Evolutionary conservation across 2,113 vertebrate genomes (phyloP).

Genomic region (Chloroceryle aenea): DNA sequence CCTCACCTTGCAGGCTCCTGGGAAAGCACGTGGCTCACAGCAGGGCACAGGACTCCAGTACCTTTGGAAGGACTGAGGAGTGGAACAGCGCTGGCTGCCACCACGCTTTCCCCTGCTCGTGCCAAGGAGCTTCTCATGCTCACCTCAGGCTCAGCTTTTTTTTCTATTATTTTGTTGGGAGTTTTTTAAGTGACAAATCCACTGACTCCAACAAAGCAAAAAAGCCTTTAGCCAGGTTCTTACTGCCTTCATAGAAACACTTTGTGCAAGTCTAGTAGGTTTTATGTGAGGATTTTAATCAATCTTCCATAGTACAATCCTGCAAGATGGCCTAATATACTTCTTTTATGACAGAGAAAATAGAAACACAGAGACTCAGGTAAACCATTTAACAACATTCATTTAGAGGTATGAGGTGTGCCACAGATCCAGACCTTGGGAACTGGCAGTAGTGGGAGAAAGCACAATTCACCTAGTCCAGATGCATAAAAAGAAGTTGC

Average conservation of each 20-base stretch:
- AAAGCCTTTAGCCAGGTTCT: neutral
- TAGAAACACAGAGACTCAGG: neutral
- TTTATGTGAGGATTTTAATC: neutral
- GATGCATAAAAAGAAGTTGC: neutral
- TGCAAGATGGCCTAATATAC: neutral
- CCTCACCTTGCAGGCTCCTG: neutral
- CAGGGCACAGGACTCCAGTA: accelerated
- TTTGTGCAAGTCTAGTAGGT: neutral
- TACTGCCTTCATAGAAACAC: neutral
- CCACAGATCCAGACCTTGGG: neutral
- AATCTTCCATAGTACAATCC: neutral
- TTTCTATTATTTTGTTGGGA: neutral
- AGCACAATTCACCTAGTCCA: neutral
- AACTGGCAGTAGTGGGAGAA: neutral
- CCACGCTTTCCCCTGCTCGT: accelerated
- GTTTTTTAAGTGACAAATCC: neutral
- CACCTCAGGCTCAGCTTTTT: neutral
- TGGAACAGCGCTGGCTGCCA: neutral
- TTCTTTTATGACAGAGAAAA: neutral
- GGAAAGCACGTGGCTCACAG: accelerated
- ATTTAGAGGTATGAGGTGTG: neutral
- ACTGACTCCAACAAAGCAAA: neutral
- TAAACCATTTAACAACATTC: neutral
- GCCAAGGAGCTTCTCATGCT: neutral
- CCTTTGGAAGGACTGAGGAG: neutral